Base-by-base conservation (phyloP, 2,888 invertebrate genomes). In the Trachelus iudaicus region DNA sequence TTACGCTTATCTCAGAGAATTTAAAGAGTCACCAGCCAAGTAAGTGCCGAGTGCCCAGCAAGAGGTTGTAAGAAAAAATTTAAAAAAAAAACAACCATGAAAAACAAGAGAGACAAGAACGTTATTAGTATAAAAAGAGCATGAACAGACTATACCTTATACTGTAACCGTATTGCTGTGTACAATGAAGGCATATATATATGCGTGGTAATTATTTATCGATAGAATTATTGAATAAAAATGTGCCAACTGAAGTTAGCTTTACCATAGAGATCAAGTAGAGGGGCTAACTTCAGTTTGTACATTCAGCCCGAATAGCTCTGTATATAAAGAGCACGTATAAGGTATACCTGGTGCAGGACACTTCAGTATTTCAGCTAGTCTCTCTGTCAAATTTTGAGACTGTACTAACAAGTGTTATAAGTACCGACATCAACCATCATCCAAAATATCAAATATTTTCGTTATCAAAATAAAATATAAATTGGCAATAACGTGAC, bases 381-480 rank as follows among this genome's bases (percentile, higher is more conserved):
- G 23, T 56, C 9, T 56, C 56, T 56, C 56, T 23, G 9, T 56
- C 1, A 23, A 56, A 56, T 56, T 23, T 9, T 56, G 23, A 56
- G 23, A 56, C 56, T 23, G 56, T 56, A 56, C 56, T 56, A 56
- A 23, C 56, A 56, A 56, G 56, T 56, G 23, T 56, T 23, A 71
- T 71, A 33, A 71, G 33, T 34, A 71, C 34, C 71, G 71, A 78
- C 73, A 79, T 81, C 81, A 79, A 83, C 81, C 80, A 81, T 79
- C 75, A 40, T 87, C 82, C 82, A 86, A 86, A 88, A 88, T 89
- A 88, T 84, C 80, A 87, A 88, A 86, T 84, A 83, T 87, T 56
- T 81, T 84, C 81, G 78, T 85, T 89, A 88, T 89, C 86, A 89
- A 89, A 89, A 90, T 89, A 90, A 89, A 90, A 89, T 90, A 89